A percentile compares a stretch with the other conserved stretches of the same genome.
phyloP scores from a whole-genome alignment of 2,888 invertebrate genomes.

The Rambutsinella grinnellia region DNA sequence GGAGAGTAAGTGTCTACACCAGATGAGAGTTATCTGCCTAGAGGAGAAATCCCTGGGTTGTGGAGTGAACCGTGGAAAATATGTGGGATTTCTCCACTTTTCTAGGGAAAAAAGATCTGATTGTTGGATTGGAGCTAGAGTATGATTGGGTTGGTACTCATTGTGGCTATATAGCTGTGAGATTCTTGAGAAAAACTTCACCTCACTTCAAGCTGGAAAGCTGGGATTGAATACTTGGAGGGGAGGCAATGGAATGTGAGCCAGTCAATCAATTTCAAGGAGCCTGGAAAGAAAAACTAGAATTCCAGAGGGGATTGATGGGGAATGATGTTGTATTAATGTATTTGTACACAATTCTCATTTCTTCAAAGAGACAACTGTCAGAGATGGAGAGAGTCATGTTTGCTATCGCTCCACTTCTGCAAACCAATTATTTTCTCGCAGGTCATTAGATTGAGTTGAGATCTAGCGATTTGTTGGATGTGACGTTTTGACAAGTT shows the following conservation, averaged over 20 bases:
- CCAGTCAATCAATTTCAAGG: slow-evolving; percentile 4
- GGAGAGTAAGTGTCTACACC: background rate
- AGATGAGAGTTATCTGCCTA: background rate
- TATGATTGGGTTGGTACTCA: background rate
- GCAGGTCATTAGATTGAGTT: no score
- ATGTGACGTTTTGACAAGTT: no score
- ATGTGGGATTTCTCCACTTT: background rate
- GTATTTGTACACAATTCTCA: no score
- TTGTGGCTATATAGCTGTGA: background rate
- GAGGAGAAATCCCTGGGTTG: background rate
- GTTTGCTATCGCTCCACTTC: no score
- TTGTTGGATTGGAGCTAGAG: background rate
- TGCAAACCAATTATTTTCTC: no score
- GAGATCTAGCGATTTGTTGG: no score
- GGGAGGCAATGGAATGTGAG: slow-evolving; percentile 1
- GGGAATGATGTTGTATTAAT: background rate
- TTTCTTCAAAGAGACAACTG: no score
- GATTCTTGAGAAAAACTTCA: background rate
- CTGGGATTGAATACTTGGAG: background rate
- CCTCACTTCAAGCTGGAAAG: background rate
- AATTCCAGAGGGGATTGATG: background rate
- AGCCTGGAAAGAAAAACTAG: background rate
- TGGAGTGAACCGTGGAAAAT: background rate
- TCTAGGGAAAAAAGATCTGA: background rate
- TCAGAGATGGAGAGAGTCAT: no score